These are phyloP conservation scores for Tenodera sinensis DNA, from an alignment of 2,888 invertebrate species.

Conservation along the genomic window DNA sequence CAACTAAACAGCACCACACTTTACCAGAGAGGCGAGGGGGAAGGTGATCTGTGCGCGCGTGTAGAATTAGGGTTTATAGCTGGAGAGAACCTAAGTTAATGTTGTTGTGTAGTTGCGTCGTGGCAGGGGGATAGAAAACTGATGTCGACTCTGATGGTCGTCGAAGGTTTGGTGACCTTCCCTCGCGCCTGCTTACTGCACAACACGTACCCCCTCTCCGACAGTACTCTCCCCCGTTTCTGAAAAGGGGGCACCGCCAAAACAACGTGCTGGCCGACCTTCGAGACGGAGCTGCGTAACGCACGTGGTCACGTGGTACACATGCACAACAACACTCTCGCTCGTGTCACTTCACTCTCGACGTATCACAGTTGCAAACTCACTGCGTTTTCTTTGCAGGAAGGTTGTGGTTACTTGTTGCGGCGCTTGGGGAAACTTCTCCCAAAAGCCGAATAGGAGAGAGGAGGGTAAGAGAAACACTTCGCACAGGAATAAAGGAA, in stretches of 20 bases:
- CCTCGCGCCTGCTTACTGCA: not conserved
- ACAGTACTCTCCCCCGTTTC: not conserved
- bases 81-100: not conserved
- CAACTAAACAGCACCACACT: not conserved
- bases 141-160: not conserved
- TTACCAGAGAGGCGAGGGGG: not conserved
- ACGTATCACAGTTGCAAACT: not conserved
- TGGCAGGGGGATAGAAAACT: not conserved
- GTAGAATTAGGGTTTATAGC: not conserved
- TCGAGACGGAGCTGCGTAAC: not conserved
- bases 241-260: not conserved
- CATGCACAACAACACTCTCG: not conserved
- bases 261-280: not conserved
- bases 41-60: not conserved
- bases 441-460: not conserved
- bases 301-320: not conserved
- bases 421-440: not conserved
- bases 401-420: not conserved
- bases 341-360: not conserved
- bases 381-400: not conserved
- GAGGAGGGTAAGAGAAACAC: not conserved
- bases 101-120: not conserved
- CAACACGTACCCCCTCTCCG: not conserved
- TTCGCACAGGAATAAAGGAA: not conserved
- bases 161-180: not conserved